A percentile compares a stretch with the other conserved stretches of the same genome.
Conservation (phyloP, 2,888 invertebrate genomes). For the Drosophila pegasa region DNA sequence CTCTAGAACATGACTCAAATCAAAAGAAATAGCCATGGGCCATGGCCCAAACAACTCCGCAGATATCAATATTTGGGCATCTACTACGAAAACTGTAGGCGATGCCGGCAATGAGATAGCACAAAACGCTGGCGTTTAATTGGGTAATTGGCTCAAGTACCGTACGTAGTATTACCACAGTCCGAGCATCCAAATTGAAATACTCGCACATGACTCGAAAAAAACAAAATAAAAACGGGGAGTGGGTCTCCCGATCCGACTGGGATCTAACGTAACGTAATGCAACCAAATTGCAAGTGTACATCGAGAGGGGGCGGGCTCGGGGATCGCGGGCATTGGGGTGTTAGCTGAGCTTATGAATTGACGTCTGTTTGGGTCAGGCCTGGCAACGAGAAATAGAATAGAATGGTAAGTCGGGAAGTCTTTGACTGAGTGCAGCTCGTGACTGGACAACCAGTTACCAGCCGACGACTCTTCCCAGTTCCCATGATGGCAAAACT, state of each 20-base stretch:
- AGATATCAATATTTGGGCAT: constrained; percentile 78
- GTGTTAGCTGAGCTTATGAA: constrained; percentile 52
- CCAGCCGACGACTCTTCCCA: constrained; percentile 33
- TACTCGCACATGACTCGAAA: constrained; percentile 64
- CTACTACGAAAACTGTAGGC: constrained; percentile 43
- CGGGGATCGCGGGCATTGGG: not conserved
- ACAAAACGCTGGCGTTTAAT: constrained; percentile 77
- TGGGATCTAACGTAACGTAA: constrained; percentile 33
- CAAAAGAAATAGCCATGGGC: constrained; percentile 64
- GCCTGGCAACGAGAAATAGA: constrained; percentile 49
- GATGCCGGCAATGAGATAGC: constrained; percentile 74
- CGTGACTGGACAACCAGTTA: constrained; percentile 72
- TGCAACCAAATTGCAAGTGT: constrained; percentile 72
- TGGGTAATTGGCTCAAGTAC: constrained; percentile 81
- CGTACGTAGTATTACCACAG: constrained; percentile 64
- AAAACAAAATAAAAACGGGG: constrained; percentile 19
- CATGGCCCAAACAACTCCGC: constrained; percentile 34
- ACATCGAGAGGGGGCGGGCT: not conserved
- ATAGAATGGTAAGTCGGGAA: constrained; percentile 62
- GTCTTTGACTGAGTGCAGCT: constrained; percentile 52
- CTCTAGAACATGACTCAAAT: constrained; percentile 79
- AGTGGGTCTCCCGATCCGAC: constrained; percentile 23
- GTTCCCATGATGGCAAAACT: constrained; percentile 41
- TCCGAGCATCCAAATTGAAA: constrained; percentile 66
- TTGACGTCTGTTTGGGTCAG: constrained; percentile 59